Conservation (phyloP, 2,113 vertebrate genomes). For the Sinocyclocheilus anophthalmus region DNA sequence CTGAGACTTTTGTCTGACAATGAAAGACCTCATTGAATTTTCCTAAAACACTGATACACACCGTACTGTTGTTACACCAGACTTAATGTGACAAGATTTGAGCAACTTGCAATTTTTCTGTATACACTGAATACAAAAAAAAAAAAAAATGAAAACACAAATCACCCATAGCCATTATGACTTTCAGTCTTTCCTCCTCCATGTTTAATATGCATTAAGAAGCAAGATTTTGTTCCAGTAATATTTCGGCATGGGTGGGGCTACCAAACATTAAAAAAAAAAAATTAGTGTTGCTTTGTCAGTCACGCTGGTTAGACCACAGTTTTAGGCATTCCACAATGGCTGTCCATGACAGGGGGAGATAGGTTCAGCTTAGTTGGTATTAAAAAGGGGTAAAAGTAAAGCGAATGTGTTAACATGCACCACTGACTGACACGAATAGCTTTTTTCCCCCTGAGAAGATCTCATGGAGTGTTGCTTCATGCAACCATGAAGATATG, state of each 20-base stretch:
- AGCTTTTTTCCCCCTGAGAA: conserved; percentile 36
- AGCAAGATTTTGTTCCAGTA: background rate
- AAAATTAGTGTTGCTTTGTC: background rate
- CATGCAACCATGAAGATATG: conserved; percentile 31
- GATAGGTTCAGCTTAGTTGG: conserved; percentile 42
- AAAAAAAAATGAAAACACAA: background rate
- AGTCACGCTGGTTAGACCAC: background rate
- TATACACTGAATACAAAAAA: background rate
- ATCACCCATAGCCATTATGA: background rate
- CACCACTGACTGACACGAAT: background rate
- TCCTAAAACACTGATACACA: background rate
- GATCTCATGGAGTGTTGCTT: conserved; percentile 49
- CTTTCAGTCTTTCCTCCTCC: background rate
- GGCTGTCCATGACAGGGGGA: conserved; percentile 12
- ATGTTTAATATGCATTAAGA: background rate
- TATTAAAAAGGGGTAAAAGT: conserved; percentile 45
- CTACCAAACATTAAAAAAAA: background rate
- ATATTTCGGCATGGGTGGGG: background rate
- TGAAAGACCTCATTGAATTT: background rate
- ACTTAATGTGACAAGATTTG: background rate
- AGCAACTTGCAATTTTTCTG: background rate
- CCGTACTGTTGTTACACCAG: background rate
- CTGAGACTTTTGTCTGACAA: background rate
- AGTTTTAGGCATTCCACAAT: background rate
- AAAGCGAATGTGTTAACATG: background rate